Base-by-base conservation (phyloP, 1,140 invertebrate species). In the Musca vetustissima region DNA sequence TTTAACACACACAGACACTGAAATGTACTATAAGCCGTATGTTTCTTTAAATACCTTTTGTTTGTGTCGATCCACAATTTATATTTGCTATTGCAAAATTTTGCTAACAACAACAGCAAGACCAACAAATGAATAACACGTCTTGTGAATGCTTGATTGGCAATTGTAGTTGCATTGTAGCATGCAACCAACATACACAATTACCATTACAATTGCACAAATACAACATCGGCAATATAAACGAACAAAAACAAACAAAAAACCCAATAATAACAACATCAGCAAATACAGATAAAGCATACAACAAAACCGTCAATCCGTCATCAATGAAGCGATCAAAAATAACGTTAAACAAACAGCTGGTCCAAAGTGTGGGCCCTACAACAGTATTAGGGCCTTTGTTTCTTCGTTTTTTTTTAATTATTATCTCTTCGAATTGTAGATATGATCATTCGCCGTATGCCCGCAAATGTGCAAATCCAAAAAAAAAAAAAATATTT, bases 101-200 rank as follows among this genome's bases (percentile, higher is more conserved):
- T n/a, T 52, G 15, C 6, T 15, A 66, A 48, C 19, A 53, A 65
- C 8, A 49, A 49, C 17, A 65, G 13, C 28, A 49, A 52, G 2
- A 61, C 7, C 15, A 61, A 25, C 17, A 36, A 28, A 24, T 36
- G 57, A 25, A 43, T 43, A 61, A 36, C 61, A 53, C 28, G 36
- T 59, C 53, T 53, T 43, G 17, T 47, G 2, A 68, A 59, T 50
- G 67, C 53, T 68, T 68, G 67, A 68, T 59, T 53, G 67, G 22
- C 67, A 61, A 59, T 68, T 68, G 67, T 68, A 55, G 17, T 59
- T 59, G 53, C 53, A 68, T 11, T 61, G 67, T 55, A 9, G 67
- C 67, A 68, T 68, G 67, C 67, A 61, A 68, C 28, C n/a, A 53
- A 52, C 25, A 67, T 52, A 28, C 24, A 67, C 49, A 17, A 36